phyloP scores from a whole-genome alignment of 2,113 vertebrate genomes.

The Thermophis baileyi region DNA sequence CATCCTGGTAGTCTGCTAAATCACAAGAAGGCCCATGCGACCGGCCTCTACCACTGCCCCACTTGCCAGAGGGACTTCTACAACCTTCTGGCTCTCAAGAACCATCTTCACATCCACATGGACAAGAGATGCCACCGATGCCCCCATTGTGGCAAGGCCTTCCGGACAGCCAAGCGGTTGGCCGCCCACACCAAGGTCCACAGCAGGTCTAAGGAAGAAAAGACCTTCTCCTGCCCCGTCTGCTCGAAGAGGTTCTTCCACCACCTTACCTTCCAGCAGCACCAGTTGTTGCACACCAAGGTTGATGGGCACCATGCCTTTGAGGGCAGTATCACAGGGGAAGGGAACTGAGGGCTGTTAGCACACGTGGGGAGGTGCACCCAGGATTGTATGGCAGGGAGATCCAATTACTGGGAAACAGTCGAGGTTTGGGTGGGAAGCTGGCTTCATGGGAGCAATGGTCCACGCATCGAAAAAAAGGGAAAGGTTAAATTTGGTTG shows the following conservation, averaged over 20 bases:
- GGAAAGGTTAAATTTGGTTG: background rate
- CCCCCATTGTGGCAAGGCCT: constrained; percentile 76
- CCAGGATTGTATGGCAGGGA: constrained; percentile 32
- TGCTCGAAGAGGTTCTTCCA: constrained; percentile 72
- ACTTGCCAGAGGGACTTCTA: constrained; percentile 81
- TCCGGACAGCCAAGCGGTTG: constrained; percentile 75
- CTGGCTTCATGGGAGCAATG: background rate
- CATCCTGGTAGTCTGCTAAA: constrained; percentile 81
- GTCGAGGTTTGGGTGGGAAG: background rate
- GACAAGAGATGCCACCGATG: constrained; percentile 75
- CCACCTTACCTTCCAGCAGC: constrained; percentile 75
- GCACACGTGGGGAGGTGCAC: background rate
- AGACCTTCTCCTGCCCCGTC: constrained; percentile 66
- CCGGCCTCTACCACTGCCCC: constrained; percentile 78
- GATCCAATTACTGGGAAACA: background rate
- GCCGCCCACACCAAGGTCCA: constrained; percentile 70
- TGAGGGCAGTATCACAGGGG: background rate
- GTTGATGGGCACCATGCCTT: background rate
- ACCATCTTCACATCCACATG: constrained; percentile 79
- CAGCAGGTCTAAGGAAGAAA: constrained; percentile 66
- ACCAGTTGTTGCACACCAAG: constrained; percentile 72
- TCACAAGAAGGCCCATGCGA: constrained; percentile 81
- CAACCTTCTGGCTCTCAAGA: constrained; percentile 80
- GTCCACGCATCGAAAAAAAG: background rate
- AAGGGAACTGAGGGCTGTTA: constrained; percentile 32